Evolutionary conservation across 2,888 invertebrate genomes (phyloP).

Genomic region (Eristalis intricaria): DNA sequence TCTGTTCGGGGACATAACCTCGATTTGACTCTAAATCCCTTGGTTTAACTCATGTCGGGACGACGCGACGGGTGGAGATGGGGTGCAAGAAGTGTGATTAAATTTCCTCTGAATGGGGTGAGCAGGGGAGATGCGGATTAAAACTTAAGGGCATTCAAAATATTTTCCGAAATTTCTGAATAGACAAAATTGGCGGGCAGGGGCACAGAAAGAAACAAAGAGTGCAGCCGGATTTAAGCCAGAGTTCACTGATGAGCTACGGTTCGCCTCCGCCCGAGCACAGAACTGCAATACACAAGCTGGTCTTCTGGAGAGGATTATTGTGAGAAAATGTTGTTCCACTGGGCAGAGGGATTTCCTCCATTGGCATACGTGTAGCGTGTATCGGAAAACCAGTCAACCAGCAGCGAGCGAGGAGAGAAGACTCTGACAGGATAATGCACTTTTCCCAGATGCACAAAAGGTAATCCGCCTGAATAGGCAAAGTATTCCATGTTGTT

Average conservation of each 20-base stretch:
- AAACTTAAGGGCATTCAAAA: not conserved
- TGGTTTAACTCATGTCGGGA: not conserved
- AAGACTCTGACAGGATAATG: slow-evolving; percentile 60
- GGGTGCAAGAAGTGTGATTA: not conserved
- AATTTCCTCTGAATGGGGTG: not conserved
- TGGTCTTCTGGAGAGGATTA: not conserved
- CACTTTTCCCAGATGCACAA: slow-evolving; percentile 56
- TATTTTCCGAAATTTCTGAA: not conserved
- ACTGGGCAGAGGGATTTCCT: not conserved
- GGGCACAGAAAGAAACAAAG: not conserved
- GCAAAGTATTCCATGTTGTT: slow-evolving; percentile 41
- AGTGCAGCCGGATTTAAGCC: not conserved
- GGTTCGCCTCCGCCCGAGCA: not conserved
- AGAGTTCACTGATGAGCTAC: not conserved
- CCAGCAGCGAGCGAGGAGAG: slow-evolving; percentile 33
- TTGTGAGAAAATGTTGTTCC: slow-evolving; percentile 19
- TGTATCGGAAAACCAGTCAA: slow-evolving; percentile 44
- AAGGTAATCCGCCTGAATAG: slow-evolving; percentile 62
- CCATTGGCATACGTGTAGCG: slow-evolving; percentile 31
- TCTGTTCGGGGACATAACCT: not conserved
- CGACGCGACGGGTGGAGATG: too few species aligned
- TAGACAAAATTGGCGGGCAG: not conserved
- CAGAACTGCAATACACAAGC: not conserved
- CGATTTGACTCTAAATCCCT: not conserved
- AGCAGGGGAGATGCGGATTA: not conserved